These are phyloP conservation scores for Bos indicus DNA, from an alignment of 2,113 vertebrate species.

Conservation along the genomic window DNA sequence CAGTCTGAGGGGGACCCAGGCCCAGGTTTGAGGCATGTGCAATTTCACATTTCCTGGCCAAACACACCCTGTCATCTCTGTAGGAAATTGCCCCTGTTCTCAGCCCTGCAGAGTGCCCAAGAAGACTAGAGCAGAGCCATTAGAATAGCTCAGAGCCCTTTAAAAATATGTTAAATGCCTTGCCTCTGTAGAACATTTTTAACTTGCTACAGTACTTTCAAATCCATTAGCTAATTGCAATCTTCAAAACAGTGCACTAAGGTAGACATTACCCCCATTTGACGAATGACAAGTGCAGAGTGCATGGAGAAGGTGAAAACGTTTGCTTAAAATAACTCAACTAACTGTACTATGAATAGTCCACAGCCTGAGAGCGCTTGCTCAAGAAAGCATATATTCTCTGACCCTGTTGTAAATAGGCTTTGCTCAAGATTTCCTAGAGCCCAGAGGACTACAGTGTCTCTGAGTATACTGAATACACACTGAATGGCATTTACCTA, in stretches of 20 bases:
- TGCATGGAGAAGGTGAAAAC: constrained; percentile 57
- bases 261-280: constrained; percentile 64
- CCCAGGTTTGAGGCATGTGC: neutral
- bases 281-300: constrained; percentile 61
- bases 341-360: constrained; percentile 3
- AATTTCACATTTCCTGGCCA: neutral
- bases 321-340: constrained; percentile 66
- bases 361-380: neutral
- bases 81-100: constrained; percentile 34
- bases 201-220: constrained; percentile 63
- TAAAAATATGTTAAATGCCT: constrained; percentile 54
- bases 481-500: neutral
- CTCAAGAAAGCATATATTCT: constrained; percentile 1
- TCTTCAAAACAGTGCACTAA: constrained; percentile 62
- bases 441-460: neutral
- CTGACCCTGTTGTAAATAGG: neutral
- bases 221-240: constrained; percentile 73
- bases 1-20: neutral
- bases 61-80: neutral
- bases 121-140: constrained; percentile 1
- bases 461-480: neutral
- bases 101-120: neutral
- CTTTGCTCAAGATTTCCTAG: neutral
- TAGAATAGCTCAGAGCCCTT: constrained; percentile 34
- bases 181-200: constrained; percentile 57